Conservation (phyloP, 2,113 vertebrate species). For the Ctenodactylus gundi region DNA sequence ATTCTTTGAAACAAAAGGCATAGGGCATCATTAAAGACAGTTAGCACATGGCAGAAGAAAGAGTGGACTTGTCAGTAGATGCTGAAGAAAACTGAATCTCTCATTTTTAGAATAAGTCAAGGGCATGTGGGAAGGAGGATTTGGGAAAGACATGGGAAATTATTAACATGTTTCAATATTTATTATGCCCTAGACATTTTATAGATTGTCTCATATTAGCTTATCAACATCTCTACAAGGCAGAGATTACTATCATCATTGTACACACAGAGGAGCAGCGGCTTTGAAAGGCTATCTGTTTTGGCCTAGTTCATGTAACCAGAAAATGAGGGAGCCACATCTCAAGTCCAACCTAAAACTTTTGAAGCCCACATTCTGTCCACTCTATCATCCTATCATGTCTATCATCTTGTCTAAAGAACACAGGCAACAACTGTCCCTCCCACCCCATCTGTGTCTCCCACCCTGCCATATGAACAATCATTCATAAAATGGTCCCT, state of each 20-base stretch:
- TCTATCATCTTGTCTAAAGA: neutral
- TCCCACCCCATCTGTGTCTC: neutral
- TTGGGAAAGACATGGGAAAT: neutral
- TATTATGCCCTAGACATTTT: neutral
- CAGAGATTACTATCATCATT: neutral
- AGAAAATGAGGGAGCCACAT: neutral
- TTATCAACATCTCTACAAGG: neutral
- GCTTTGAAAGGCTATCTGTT: neutral
- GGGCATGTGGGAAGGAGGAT: neutral
- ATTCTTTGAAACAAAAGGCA: neutral
- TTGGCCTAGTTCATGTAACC: neutral
- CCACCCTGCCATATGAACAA: neutral
- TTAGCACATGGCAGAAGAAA: neutral
- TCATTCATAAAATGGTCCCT: neutral
- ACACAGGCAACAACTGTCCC: neutral
- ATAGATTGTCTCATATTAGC: constrained; percentile 5
- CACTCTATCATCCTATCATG: neutral
- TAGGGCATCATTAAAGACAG: neutral
- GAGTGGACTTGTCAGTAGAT: neutral
- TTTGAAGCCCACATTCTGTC: neutral
- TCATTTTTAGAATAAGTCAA: neutral
- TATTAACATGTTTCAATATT: neutral
- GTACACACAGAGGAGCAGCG: neutral
- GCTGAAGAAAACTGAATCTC: neutral
- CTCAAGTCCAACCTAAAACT: neutral